Percentiles rank a stretch among this genome's conserved stretches.
Conservation (phyloP, 1,140 invertebrate genomes). For the Charaxes varanes region DNA sequence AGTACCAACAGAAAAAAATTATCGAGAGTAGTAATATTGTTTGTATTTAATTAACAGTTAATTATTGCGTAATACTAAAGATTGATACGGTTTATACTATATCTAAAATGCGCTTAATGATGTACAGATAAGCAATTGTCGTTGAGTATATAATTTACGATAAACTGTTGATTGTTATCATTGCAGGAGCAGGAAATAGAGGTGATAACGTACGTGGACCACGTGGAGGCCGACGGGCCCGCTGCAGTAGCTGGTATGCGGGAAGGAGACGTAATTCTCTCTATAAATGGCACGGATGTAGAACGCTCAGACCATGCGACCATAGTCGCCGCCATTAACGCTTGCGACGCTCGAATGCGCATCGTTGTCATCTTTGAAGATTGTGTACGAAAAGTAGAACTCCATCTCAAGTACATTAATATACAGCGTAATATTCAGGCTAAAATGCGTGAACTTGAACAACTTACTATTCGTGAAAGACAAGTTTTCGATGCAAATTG, state of each 20-base stretch:
- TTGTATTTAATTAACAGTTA: too few species aligned
- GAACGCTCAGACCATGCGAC: conserved; percentile 93
- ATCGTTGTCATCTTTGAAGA: conserved; percentile 97
- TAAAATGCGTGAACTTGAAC: conserved; percentile 90
- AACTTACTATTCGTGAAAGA: conserved; percentile 86
- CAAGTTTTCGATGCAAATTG: conserved; percentile 89
- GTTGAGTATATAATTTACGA: too few species aligned
- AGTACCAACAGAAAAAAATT: too few species aligned
- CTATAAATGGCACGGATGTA: conserved; percentile 95
- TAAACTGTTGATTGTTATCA: too few species aligned
- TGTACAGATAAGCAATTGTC: too few species aligned
- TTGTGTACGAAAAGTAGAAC: conserved; percentile 93
- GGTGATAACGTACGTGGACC: conserved; percentile 96
- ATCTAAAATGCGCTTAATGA: too few species aligned
- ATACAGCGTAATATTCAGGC: conserved; percentile 88
- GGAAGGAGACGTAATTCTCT: conserved; percentile 94
- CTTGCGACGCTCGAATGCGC: conserved; percentile 91
- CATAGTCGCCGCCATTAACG: conserved; percentile 92
- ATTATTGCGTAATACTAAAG: too few species aligned
- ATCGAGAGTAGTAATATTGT: too few species aligned
- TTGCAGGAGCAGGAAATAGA: conserved; percentile 83
- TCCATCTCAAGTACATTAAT: conserved; percentile 93
- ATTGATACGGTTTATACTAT: too few species aligned
- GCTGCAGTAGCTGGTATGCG: conserved; percentile 93
- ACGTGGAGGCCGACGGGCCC: conserved; percentile 93